Percentiles rank a stretch among this genome's conserved stretches.
phyloP scores from a whole-genome alignment of 1,140 invertebrate genomes.

The Acromyrmex charruanus region DNA sequence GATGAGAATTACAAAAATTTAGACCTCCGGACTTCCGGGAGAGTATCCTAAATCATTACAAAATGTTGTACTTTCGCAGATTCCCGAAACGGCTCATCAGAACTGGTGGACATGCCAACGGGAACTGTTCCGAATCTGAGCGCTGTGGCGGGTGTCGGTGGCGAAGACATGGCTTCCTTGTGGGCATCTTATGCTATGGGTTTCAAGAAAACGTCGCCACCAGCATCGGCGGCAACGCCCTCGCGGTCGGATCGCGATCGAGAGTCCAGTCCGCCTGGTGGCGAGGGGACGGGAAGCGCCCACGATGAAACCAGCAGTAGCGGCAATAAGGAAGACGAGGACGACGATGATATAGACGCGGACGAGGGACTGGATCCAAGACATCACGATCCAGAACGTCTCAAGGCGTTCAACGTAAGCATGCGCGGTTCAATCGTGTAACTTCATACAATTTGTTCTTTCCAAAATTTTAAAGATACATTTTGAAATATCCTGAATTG shows the following conservation, averaged over 20 bases:
- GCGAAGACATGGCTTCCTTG: conserved; percentile 91
- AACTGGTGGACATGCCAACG: conserved; percentile 81
- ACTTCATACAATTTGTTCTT: neutral
- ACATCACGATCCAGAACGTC: conserved; percentile 96
- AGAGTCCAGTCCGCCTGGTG: conserved; percentile 89
- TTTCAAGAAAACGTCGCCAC: conserved; percentile 89
- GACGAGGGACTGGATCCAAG: conserved; percentile 95
- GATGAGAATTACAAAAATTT: neutral
- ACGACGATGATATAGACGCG: conserved; percentile 96
- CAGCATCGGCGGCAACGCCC: conserved; percentile 86
- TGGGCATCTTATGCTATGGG: conserved; percentile 93
- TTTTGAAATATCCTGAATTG: neutral
- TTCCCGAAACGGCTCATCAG: conserved; percentile 84
- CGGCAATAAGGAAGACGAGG: conserved; percentile 96
- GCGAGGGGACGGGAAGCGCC: conserved; percentile 90
- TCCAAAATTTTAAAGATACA: neutral
- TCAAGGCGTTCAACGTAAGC: conserved; percentile 99
- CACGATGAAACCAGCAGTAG: conserved; percentile 97
- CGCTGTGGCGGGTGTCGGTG: conserved; percentile 81
- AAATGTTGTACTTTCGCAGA: conserved; percentile 73
- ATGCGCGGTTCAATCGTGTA: neutral
- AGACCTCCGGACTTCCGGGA: neutral
- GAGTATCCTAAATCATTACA: neutral
- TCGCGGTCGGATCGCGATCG: conserved; percentile 84
- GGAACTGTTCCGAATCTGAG: conserved; percentile 80